A percentile compares a stretch with the other conserved stretches of the same genome.
Conservation (phyloP, 2,888 invertebrate species). For the Seira ritae region DNA sequence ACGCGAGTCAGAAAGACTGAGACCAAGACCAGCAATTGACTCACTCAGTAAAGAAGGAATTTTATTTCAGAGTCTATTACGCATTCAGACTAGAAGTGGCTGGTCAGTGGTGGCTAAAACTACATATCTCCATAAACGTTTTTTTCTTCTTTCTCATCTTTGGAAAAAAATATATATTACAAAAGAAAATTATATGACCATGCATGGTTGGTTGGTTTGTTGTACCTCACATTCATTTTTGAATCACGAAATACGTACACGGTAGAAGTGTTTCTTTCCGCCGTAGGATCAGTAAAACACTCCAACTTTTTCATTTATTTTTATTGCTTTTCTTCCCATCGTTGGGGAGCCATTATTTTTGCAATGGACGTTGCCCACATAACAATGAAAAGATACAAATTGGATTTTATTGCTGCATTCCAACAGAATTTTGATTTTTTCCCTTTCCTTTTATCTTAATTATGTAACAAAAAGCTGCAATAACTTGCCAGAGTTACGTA, state of each 20-base stretch:
- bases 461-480: background rate
- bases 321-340: conserved; percentile 68
- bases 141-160: background rate
- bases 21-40: background rate
- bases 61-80: background rate
- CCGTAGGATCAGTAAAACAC: background rate
- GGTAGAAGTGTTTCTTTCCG: too few relatives aligned
- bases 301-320: conserved; percentile 70
- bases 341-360: conserved; percentile 70
- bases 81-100: conserved; percentile 1
- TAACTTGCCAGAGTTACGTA: too few relatives aligned
- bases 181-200: background rate
- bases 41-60: background rate
- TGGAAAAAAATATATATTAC: background rate
- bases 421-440: conserved; percentile 71
- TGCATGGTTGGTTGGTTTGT: too few relatives aligned
- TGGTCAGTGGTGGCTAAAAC: background rate
- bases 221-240: background rate
- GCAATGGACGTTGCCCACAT: conserved; percentile 70
- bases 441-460: conserved; percentile 16
- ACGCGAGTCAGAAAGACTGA: background rate
- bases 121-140: conserved; percentile 9
- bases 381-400: conserved; percentile 72
- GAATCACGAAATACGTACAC: background rate
- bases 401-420: conserved; percentile 70